Evolutionary conservation across 2,797 vertebrate genomes (phyloP).

Genomic region (Gadopsis bispinosus): DNA sequence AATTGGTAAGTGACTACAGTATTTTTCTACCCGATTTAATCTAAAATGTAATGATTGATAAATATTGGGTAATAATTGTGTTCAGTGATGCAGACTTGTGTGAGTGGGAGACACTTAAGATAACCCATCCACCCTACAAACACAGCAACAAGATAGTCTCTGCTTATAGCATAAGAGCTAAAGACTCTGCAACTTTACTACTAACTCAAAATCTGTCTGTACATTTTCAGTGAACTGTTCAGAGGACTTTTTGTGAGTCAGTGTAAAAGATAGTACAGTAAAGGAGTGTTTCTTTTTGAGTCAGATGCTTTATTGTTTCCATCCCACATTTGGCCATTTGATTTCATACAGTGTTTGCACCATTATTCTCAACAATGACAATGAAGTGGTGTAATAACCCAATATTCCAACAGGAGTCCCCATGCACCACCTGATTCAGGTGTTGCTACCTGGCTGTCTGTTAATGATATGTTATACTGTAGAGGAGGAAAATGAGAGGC

Average conservation of each 20-base stretch:
- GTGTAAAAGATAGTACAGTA: too few relatives aligned
- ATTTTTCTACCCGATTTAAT: not conserved
- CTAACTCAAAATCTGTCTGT: not conserved
- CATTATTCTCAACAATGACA: not conserved
- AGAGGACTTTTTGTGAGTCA: not conserved
- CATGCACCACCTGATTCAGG: conserved; percentile 27
- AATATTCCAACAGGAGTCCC: conserved; percentile 52
- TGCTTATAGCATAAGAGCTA: not conserved
- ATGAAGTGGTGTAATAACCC: conserved; percentile 37
- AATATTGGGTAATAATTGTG: not conserved
- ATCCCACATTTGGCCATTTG: not conserved
- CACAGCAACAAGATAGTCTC: not conserved
- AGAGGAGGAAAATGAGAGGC: not conserved
- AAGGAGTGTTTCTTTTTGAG: not conserved
- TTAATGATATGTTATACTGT: not conserved
- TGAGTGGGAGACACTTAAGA: not conserved
- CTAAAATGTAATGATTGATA: not conserved
- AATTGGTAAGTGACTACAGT: not conserved
- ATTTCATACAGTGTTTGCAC: not conserved
- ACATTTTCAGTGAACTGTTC: not conserved
- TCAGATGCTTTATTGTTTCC: conserved; percentile 6
- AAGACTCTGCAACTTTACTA: not conserved
- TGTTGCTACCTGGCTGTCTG: conserved; percentile 7
- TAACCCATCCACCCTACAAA: not conserved
- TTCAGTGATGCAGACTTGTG: not conserved